These are phyloP conservation scores for Lomographa bimaculata DNA, from an alignment of 2,888 invertebrate genomes.

Conservation along the genomic window DNA sequence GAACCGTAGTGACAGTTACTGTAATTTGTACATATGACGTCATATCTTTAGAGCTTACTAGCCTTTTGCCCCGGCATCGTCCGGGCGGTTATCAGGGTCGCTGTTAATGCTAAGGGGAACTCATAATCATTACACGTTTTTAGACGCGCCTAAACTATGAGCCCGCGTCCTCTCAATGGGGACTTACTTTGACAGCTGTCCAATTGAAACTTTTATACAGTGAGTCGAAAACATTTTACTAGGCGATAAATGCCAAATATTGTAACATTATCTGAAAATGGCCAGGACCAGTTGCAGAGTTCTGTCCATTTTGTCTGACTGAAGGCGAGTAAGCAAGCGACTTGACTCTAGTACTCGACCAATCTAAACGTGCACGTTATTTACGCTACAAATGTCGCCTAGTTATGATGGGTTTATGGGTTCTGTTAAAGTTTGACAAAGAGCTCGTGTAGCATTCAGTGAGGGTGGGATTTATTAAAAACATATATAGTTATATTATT, in stretches of 20 bases:
- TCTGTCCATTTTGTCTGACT: constrained; percentile 3
- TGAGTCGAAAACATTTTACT: constrained; percentile 3
- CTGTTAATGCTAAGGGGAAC: constrained; percentile 76
- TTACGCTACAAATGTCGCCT: constrained; percentile 3
- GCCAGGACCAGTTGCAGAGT: constrained; percentile 1
- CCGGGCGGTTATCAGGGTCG: constrained; percentile 82
- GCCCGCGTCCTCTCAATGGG: constrained; percentile 21
- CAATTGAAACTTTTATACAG: constrained; percentile 5
- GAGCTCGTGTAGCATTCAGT: constrained; percentile 23
- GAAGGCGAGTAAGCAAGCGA: constrained; percentile 1
- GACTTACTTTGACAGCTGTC: constrained; percentile 32
- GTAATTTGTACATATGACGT: constrained; percentile 73
- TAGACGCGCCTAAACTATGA: constrained; percentile 41
- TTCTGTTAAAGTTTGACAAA: constrained; percentile 3
- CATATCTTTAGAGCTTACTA: constrained; percentile 84
- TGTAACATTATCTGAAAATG: neutral
- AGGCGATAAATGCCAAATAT: constrained; percentile 3
- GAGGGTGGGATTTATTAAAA: constrained; percentile 26
- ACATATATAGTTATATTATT: constrained; percentile 7
- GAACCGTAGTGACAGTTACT: constrained; percentile 46
- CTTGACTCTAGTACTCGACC: constrained; percentile 9
- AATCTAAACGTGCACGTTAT: neutral
- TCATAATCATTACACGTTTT: constrained; percentile 67
- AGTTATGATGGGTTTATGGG: constrained; percentile 1
- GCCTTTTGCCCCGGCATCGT: constrained; percentile 77